Evolutionary conservation across 2,113 vertebrate species (phyloP).

Genomic region (Rhegmatorhina hoffmannsi): DNA sequence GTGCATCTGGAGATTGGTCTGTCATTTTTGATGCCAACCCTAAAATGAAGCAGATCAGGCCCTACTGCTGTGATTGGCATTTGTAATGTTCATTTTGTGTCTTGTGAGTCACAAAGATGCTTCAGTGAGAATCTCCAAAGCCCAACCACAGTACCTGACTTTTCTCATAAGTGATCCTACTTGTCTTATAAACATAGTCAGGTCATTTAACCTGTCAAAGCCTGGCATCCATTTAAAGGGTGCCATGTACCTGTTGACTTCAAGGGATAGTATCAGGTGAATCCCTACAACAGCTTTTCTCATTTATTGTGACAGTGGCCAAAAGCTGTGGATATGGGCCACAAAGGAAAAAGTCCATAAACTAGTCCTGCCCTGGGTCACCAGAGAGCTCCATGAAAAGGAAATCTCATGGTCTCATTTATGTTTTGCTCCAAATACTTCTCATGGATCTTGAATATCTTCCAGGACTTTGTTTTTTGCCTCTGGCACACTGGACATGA

Average conservation of each 20-base stretch:
- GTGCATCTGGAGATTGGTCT: background rate
- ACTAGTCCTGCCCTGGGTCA: background rate
- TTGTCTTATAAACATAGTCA: background rate
- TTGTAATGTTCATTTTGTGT: background rate
- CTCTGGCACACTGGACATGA: background rate
- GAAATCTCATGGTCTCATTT: background rate
- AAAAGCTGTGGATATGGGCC: background rate
- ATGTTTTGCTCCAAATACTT: background rate
- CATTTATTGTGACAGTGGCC: background rate
- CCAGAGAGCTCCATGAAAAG: background rate
- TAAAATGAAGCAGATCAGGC: background rate
- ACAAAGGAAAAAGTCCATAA: background rate
- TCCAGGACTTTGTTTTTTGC: background rate
- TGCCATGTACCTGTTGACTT: background rate
- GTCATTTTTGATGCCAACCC: background rate
- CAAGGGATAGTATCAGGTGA: background rate
- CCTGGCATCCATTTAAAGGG: background rate
- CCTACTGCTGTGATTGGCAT: accelerated
- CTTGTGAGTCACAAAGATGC: background rate
- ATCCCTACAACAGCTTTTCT: background rate
- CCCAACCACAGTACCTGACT: accelerated
- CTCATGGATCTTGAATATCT: background rate
- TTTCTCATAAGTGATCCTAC: background rate
- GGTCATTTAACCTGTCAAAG: accelerated
- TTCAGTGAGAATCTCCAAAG: background rate